These are phyloP conservation scores for Porphyrio hochstetteri DNA, from an alignment of 2,113 vertebrate species.

Conservation along the genomic window DNA sequence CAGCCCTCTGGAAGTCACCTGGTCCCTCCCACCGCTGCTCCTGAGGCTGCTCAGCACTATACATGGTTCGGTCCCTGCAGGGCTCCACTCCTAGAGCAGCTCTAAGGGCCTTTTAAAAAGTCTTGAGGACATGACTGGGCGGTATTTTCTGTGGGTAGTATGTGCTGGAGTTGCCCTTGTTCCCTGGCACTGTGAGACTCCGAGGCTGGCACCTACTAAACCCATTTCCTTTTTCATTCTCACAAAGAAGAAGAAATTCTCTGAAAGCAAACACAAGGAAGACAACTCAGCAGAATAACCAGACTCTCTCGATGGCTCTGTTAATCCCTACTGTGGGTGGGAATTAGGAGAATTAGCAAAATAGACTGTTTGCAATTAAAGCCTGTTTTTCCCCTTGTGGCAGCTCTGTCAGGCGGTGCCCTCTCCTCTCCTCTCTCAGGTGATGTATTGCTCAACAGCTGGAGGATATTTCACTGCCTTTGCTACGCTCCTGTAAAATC, in stretches of 20 bases:
- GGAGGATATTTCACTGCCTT: neutral
- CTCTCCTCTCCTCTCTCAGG: neutral
- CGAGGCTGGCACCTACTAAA: neutral
- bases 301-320: neutral
- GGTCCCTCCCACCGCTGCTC: neutral
- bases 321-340: neutral
- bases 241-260: neutral
- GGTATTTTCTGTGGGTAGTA: neutral
- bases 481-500: neutral
- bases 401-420: neutral
- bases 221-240: conserved; percentile 19
- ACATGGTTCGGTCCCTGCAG: neutral
- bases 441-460: neutral
- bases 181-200: neutral
- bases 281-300: neutral
- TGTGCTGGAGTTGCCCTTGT: neutral
- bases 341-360: neutral
- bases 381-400: neutral
- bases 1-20: neutral
- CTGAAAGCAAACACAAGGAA: neutral
- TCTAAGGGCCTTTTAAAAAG: neutral
- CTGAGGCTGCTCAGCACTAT: neutral
- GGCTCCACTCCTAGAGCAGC: neutral
- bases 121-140: neutral
- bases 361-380: neutral